phyloP scores from a whole-genome alignment of 53 echinoderm and acorn worm genomes.

The Glandiceps talaboti region DNA sequence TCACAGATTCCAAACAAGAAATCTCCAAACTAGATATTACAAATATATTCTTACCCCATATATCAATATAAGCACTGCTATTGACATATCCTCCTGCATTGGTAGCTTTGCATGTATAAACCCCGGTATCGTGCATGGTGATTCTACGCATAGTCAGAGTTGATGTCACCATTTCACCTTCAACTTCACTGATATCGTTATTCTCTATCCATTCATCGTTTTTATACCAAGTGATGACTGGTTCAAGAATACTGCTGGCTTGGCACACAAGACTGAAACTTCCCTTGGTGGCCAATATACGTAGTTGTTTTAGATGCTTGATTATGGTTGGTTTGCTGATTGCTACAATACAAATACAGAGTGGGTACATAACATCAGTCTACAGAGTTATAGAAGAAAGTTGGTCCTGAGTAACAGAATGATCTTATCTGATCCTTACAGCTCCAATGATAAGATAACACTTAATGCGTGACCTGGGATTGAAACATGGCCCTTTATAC shows the following conservation, averaged over 20 bases:
- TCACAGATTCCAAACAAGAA: too few relatives aligned
- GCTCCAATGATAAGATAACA: too few relatives aligned
- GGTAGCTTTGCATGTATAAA: conserved; percentile 46
- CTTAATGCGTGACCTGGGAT: too few relatives aligned
- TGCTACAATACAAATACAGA: too few relatives aligned
- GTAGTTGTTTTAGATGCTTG: background rate
- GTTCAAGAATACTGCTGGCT: conserved; percentile 38
- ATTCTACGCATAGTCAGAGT: background rate
- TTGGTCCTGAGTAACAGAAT: too few relatives aligned
- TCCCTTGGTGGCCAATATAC: conserved; percentile 21
- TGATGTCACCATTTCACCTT: background rate
- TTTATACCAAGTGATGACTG: conserved; percentile 47
- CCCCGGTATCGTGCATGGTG: conserved; percentile 28
- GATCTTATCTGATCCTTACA: too few relatives aligned
- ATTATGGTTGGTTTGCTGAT: background rate
- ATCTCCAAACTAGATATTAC: too few relatives aligned
- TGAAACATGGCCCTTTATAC: too few relatives aligned
- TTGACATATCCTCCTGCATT: conserved; percentile 34
- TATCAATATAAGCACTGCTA: background rate
- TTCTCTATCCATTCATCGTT: conserved; percentile 9
- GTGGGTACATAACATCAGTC: too few relatives aligned
- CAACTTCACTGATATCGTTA: background rate
- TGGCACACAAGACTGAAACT: conserved; percentile 33
- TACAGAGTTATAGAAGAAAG: too few relatives aligned
- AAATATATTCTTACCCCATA: conserved; percentile 15